Conservation (phyloP, 2,888 invertebrate species). For the Acleris sparsana region DNA sequence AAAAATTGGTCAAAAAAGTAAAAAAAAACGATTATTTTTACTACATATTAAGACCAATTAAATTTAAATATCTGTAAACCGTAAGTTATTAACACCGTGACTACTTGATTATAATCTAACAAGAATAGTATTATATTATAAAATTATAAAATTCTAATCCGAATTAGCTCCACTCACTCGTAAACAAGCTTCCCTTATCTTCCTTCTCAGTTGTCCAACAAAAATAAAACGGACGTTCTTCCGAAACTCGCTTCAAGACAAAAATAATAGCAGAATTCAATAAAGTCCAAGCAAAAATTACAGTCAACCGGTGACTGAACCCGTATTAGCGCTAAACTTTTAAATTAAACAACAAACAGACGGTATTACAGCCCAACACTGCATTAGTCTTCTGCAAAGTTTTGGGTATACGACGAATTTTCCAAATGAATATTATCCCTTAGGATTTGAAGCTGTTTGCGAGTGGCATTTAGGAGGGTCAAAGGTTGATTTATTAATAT, state of each 20-base stretch:
- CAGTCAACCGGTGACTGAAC: constrained; percentile 32
- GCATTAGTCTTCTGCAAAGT: constrained; percentile 50
- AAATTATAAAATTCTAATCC: too few relatives aligned
- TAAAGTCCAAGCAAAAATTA: constrained; percentile 24
- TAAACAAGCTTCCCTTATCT: not conserved
- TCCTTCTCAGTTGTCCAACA: not conserved
- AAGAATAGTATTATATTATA: too few relatives aligned
- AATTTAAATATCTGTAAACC: too few relatives aligned
- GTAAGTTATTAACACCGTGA: too few relatives aligned
- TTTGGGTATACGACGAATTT: constrained; percentile 55
- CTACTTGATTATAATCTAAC: too few relatives aligned
- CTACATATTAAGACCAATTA: too few relatives aligned
- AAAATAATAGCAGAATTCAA: constrained; percentile 31
- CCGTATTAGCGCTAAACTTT: constrained; percentile 53
- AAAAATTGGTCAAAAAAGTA: too few relatives aligned
- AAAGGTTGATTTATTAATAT: not conserved
- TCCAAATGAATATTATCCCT: constrained; percentile 58
- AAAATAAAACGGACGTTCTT: constrained; percentile 8
- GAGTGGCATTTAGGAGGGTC: constrained; percentile 2
- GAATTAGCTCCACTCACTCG: too few relatives aligned
- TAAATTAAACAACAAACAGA: constrained; percentile 62
- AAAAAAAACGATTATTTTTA: too few relatives aligned
- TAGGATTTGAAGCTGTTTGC: constrained; percentile 27
- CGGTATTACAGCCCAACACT: constrained; percentile 53
- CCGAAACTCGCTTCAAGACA: constrained; percentile 9